Evolutionary conservation across 2,797 vertebrate genomes (phyloP).

Genomic region (Nannoperca obscura): DNA sequence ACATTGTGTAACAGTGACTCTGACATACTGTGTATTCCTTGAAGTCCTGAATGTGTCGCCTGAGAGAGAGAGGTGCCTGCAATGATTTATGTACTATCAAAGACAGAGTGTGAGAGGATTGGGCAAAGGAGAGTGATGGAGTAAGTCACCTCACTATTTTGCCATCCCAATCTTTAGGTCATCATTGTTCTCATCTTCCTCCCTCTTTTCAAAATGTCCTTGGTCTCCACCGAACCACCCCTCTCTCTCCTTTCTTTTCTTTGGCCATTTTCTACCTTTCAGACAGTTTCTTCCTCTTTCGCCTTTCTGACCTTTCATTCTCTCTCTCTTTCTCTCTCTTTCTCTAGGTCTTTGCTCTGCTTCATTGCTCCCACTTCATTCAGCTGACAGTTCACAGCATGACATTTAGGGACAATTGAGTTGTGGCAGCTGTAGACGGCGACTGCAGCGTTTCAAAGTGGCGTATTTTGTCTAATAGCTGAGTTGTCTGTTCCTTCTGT

Average conservation of each 20-base stretch:
- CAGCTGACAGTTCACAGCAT: constrained; percentile 66
- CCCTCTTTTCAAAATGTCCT: constrained; percentile 54
- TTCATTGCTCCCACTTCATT: constrained; percentile 63
- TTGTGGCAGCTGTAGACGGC: constrained; percentile 72
- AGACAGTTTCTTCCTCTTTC: constrained; percentile 61
- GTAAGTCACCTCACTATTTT: constrained; percentile 48
- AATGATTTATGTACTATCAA: constrained; percentile 31
- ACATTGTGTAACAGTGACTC: constrained; percentile 5
- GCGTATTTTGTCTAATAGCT: constrained; percentile 54
- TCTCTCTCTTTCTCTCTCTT: constrained; percentile 23
- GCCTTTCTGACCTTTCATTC: constrained; percentile 73
- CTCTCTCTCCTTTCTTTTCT: constrained; percentile 45
- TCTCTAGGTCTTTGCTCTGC: constrained; percentile 52
- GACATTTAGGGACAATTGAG: constrained; percentile 85
- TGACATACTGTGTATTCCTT: background rate
- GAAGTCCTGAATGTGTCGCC: background rate
- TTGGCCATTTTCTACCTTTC: constrained; percentile 63
- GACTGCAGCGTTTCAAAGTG: constrained; percentile 56
- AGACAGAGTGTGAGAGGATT: background rate
- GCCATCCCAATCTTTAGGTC: constrained; percentile 51
- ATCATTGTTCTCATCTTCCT: constrained; percentile 31
- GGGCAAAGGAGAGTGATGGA: constrained; percentile 16
- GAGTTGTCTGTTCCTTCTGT: constrained; percentile 48
- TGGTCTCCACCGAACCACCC: constrained; percentile 49
- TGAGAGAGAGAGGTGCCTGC: constrained; percentile 18